Percentiles rank a stretch among this genome's conserved stretches.
phyloP scores from a whole-genome alignment of 2,113 vertebrate species.

The Papio anubis region DNA sequence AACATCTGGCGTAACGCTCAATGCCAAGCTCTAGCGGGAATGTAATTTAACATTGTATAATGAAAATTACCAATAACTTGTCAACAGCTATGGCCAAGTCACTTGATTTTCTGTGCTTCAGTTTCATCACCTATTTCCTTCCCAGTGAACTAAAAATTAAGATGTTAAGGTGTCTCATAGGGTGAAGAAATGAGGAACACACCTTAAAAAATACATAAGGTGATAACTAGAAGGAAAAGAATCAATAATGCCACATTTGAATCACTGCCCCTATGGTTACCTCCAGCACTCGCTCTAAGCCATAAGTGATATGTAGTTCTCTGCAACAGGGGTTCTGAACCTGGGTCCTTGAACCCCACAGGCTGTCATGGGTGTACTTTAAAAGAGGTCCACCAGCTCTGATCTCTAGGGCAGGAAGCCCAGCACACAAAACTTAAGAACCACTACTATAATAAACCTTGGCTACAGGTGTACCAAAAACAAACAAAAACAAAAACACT shows the following conservation, averaged over 20 bases:
- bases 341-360: neutral
- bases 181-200: neutral
- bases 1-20: neutral
- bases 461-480: neutral
- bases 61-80: conserved; percentile 1
- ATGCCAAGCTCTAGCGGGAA: neutral
- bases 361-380: neutral
- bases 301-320: neutral
- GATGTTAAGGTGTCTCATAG: neutral
- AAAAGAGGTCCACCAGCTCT: neutral
- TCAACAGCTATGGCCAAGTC: neutral
- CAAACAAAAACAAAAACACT: neutral
- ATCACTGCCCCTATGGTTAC: neutral
- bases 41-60: neutral
- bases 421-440: neutral
- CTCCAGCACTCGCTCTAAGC: neutral
- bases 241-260: neutral
- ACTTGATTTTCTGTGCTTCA: neutral
- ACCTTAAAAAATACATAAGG: neutral
- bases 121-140: neutral
- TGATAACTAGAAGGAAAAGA: neutral
- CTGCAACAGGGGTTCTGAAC: neutral
- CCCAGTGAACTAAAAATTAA: neutral
- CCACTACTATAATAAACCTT: neutral
- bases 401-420: neutral